A percentile compares a stretch with the other conserved stretches of the same genome.
Conservation (phyloP, 2,797 vertebrate genomes). For the Alfaro cultratus region DNA sequence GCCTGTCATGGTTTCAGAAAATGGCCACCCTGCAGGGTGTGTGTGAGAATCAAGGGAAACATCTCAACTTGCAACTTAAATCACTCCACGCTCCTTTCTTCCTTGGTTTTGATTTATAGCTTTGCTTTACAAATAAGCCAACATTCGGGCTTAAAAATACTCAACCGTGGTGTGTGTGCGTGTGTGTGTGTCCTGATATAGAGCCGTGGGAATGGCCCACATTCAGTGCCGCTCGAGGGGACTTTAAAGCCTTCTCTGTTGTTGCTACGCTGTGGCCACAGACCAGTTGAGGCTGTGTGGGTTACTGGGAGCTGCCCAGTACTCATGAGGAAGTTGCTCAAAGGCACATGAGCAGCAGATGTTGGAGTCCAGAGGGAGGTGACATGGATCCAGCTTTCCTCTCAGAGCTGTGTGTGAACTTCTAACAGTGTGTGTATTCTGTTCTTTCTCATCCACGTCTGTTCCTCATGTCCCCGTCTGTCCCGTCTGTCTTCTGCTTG, state of each 20-base stretch:
- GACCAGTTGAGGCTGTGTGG: slow-evolving; percentile 43
- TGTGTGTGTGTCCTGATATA: slow-evolving; percentile 43
- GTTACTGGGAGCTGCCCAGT: slow-evolving; percentile 36
- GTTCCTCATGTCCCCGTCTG: not conserved
- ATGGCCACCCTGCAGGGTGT: not conserved
- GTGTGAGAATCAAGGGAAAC: slow-evolving; percentile 27
- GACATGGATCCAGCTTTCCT: not conserved
- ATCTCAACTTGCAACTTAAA: slow-evolving; percentile 44
- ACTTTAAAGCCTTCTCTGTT: slow-evolving; percentile 30
- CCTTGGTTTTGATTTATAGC: slow-evolving; percentile 58
- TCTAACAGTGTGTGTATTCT: not conserved
- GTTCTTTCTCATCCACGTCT: not conserved
- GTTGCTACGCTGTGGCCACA: slow-evolving; percentile 19
- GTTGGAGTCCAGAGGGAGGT: slow-evolving; percentile 5
- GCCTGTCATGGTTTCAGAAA: slow-evolving; percentile 2
- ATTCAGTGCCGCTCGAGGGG: slow-evolving; percentile 4
- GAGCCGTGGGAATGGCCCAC: slow-evolving; percentile 61
- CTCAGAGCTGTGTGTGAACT: not conserved
- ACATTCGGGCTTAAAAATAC: slow-evolving; percentile 59
- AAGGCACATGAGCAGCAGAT: slow-evolving; percentile 30
- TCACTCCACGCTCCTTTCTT: slow-evolving; percentile 53
- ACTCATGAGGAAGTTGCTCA: slow-evolving; percentile 32
- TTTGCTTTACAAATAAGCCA: slow-evolving; percentile 50
- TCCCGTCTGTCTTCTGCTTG: not conserved
- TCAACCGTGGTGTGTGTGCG: not conserved